Evolutionary conservation across 2,797 vertebrate species (phyloP), one percentile per base, ranked within the genome.

Genomic region (Neostethus bicornis): DNA sequence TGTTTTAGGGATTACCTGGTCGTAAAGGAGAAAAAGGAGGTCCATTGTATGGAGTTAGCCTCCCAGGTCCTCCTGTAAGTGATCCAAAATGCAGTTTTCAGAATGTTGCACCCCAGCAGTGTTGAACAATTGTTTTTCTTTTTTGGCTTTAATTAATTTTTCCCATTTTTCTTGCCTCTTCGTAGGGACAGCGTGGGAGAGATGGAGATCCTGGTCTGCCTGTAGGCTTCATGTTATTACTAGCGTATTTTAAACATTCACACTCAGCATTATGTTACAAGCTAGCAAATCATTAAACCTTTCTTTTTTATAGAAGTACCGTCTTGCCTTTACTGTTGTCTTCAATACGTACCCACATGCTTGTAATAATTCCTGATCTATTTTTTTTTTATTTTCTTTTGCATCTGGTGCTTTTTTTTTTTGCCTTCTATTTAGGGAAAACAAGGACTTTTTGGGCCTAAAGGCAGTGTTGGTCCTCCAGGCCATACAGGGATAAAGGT

Each of bases 21-120:
- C 43, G 8, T 12, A 90, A 90, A 81, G 89, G 90, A 49, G n/a
- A 29, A 0, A 90, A 90, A 72, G 90, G 90, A 59, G 85, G 86
- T 6, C 78, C 79, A 37, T 1, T 48, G 1, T 44, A 62, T 47
- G 7, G 3, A 3, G 13, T 4, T 37, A 2, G 4, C 9, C 21
- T 63, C 13, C 70, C 56, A 17, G 83, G 83, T 47, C 34, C 17
- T 61, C 71, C 80, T 31, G 90, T 89, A 70, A 68, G 77, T 68
- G 64, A 7, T n/a, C 1, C 16, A 17, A 1, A 2, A 32, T 16
- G n/a, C n/a, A n/a, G n/a, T 3, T 3, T 13, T 42, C 26, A 21
- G 1, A 17, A 34, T 14, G 21, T n/a, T 12, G 25, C 16, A 8
- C 26, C n/a, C 26, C 10, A 29, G 32, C 20, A 0, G 7, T 7